Evolutionary conservation across 2,888 invertebrate genomes (phyloP).

Genomic region (Caenorhabditis sp.): DNA sequence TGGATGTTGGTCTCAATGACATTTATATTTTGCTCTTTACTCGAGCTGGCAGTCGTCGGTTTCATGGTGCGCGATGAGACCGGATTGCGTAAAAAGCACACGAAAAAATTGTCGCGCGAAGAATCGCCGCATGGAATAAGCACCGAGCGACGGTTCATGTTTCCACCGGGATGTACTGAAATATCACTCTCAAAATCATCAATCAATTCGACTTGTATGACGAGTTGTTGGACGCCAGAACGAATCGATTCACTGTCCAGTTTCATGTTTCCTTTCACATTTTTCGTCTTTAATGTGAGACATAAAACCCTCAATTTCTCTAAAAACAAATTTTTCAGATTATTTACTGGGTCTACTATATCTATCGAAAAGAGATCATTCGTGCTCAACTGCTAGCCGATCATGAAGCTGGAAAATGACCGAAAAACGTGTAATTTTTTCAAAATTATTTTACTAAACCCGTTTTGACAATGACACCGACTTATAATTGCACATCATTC

Average conservation of each 20-base stretch:
- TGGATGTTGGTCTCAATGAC: constrained; percentile 62
- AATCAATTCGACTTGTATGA: constrained; percentile 22
- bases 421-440: neutral
- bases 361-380: constrained; percentile 48
- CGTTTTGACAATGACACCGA: neutral
- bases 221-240: constrained; percentile 58
- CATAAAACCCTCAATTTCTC: neutral
- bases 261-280: constrained; percentile 67
- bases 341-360: constrained; percentile 67
- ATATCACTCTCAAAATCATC: constrained; percentile 6
- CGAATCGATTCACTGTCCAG: constrained; percentile 62
- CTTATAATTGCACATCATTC: neutral
- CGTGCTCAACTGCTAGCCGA: constrained; percentile 7
- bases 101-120: constrained; percentile 36
- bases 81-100: constrained; percentile 19
- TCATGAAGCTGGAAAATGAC: neutral
- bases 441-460: neutral
- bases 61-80: constrained; percentile 51
- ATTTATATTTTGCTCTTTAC: constrained; percentile 54
- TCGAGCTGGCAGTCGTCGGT: constrained; percentile 57
- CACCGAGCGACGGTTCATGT: constrained; percentile 65
- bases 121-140: constrained; percentile 60
- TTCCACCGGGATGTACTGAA: constrained; percentile 51
- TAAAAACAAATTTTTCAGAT: constrained; percentile 49
- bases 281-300: constrained; percentile 68